Evolutionary conservation across 1,140 invertebrate species (phyloP).

Genomic region (Triops longicaudatus): DNA sequence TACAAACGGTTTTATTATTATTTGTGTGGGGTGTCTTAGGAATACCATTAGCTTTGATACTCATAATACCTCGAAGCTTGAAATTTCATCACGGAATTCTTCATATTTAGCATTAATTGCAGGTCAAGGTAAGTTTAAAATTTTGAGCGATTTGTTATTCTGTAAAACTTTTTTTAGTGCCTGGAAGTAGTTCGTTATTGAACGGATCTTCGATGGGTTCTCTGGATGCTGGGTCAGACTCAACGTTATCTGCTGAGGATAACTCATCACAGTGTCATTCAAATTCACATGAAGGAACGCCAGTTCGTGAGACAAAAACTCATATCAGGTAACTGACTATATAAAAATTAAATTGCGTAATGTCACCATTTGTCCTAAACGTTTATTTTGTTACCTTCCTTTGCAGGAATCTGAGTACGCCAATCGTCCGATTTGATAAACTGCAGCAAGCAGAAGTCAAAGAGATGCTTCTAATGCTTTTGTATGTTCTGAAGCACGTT

Average conservation of each 20-base stretch:
- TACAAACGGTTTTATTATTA: too few relatives aligned
- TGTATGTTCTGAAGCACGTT: constrained; percentile 83
- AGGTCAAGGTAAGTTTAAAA: constrained; percentile 51
- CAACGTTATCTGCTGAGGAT: constrained; percentile 48
- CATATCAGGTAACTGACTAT: neutral
- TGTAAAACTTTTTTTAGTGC: constrained; percentile 10
- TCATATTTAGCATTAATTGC: constrained; percentile 68
- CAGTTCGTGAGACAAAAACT: neutral
- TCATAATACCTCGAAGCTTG: constrained; percentile 25
- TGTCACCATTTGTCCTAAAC: neutral
- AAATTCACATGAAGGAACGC: constrained; percentile 4
- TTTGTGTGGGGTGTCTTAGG: neutral
- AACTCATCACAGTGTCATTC: constrained; percentile 41
- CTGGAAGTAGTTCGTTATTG: constrained; percentile 15
- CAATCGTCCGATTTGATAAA: constrained; percentile 57
- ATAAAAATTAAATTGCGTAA: constrained; percentile 30
- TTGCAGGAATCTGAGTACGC: neutral
- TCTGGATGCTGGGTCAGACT: constrained; percentile 26
- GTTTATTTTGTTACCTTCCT: constrained; percentile 12
- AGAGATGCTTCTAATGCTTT: constrained; percentile 79
- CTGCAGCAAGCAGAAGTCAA: constrained; percentile 65
- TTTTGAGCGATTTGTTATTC: neutral
- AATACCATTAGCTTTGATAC: constrained; percentile 28
- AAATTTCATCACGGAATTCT: constrained; percentile 51
- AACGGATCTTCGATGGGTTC: constrained; percentile 29